A percentile compares a stretch with the other conserved stretches of the same genome.
These are phyloP conservation scores for Pectinophora gossypiella DNA, from an alignment of 1,140 invertebrate species.

Conservation along the genomic window DNA sequence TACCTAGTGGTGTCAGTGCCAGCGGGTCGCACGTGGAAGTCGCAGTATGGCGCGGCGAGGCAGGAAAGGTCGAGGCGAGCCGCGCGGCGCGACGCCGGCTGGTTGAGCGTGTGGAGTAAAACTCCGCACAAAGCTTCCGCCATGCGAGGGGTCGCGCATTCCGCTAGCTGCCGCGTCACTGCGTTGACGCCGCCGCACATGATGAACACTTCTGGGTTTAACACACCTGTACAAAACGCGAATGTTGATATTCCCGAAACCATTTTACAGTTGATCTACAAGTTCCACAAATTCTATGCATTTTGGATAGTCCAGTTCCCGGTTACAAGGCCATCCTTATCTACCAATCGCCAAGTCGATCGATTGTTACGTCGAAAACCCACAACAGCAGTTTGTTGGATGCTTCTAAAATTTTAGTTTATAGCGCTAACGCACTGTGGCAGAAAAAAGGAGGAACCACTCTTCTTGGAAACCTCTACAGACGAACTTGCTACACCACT, in stretches of 20 bases:
- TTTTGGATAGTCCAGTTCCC: no score
- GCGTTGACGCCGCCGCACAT: slow-evolving; percentile 89
- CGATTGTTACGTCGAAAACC: no score
- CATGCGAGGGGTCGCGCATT: slow-evolving; percentile 86
- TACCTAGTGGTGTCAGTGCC: slow-evolving; percentile 76
- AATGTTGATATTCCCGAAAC: no score
- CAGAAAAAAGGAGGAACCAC: no score
- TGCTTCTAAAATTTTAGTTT: no score
- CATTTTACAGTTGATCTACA: no score
- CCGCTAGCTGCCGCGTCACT: slow-evolving; percentile 87
- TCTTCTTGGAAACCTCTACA: no score
- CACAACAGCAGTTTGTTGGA: no score
- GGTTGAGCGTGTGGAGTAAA: slow-evolving; percentile 91
- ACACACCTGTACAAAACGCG: slow-evolving; percentile 78
- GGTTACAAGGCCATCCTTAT: no score
- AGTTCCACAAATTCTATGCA: no score
- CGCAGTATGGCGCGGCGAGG: slow-evolving; percentile 93
- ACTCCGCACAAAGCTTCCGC: slow-evolving; percentile 91
- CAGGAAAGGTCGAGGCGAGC: slow-evolving; percentile 87
- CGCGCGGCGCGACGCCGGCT: slow-evolving; percentile 85
- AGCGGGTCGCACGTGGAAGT: slow-evolving; percentile 86
- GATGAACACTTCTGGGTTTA: slow-evolving; percentile 89
- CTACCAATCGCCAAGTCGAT: slow-evolving; percentile 79
- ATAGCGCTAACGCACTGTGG: no score
- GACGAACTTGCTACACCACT: no score